phyloP scores from a whole-genome alignment of 2,113 vertebrate genomes.

The Caracal caracal region DNA sequence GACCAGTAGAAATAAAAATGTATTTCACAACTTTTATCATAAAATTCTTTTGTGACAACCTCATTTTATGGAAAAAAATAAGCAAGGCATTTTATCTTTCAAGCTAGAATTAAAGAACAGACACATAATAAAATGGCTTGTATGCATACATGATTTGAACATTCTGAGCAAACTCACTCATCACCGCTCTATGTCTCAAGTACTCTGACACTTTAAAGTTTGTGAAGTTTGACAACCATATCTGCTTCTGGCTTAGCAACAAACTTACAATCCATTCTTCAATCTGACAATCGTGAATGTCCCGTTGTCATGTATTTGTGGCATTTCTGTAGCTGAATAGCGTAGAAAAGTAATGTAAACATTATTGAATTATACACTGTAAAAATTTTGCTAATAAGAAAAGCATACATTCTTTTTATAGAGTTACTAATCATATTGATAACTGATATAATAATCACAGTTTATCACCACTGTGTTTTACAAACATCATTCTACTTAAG shows the following conservation, averaged over 20 bases:
- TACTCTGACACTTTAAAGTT: background rate
- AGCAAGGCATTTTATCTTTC: background rate
- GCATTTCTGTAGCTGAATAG: conserved; percentile 14
- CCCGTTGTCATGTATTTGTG: background rate
- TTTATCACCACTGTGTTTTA: background rate
- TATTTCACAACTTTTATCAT: background rate
- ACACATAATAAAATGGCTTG: background rate
- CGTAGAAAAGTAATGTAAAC: background rate
- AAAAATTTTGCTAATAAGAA: background rate
- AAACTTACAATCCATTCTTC: conserved; percentile 27
- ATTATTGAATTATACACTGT: background rate
- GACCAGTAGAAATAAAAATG: background rate
- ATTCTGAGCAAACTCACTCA: conserved; percentile 32
- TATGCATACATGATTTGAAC: background rate
- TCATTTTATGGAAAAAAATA: conserved; percentile 33
- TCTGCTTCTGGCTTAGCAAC: conserved; percentile 43
- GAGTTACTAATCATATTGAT: background rate
- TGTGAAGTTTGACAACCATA: background rate
- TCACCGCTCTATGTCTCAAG: background rate
- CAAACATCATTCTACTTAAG: background rate
- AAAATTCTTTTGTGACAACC: background rate
- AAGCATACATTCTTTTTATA: background rate
- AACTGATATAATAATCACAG: background rate
- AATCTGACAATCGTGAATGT: conserved; percentile 33
- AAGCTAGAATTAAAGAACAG: background rate